Conservation (phyloP, 1,140 invertebrate species). For the Drosophila gunungcola region DNA sequence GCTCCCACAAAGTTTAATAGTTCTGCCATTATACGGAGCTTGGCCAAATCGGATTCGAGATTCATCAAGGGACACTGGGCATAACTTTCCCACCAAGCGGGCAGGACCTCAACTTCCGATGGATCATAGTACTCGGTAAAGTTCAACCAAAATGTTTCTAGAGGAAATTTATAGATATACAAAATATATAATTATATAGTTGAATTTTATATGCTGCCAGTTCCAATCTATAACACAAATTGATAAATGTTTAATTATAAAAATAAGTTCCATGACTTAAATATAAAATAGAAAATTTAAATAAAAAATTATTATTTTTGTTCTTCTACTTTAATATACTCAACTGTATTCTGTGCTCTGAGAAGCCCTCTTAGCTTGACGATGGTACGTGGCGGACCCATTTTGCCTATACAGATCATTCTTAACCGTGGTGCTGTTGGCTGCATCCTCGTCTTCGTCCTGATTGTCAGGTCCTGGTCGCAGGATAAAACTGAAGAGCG, state of each 20-base stretch:
- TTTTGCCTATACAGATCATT: slow-evolving; percentile 53
- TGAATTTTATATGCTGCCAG: too few relatives aligned
- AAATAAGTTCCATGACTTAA: too few relatives aligned
- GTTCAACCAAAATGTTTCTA: slow-evolving; percentile 83
- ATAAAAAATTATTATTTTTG: not conserved
- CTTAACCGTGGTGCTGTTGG: slow-evolving; percentile 47
- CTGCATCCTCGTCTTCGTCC: slow-evolving; percentile 70
- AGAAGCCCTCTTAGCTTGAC: slow-evolving; percentile 53
- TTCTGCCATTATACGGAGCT: slow-evolving; percentile 89
- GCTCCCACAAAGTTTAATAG: slow-evolving; percentile 90
- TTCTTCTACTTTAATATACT: not conserved
- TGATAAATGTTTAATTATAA: too few relatives aligned
- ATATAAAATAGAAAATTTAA: too few relatives aligned
- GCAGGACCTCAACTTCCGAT: slow-evolving; percentile 63
- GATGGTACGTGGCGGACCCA: slow-evolving; percentile 1
- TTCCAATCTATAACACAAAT: too few relatives aligned
- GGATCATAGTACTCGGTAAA: slow-evolving; percentile 83
- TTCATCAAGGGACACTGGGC: slow-evolving; percentile 83
- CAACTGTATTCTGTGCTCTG: slow-evolving; percentile 66
- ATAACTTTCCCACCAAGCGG: slow-evolving; percentile 83
- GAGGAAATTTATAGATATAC: not conserved
- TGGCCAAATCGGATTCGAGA: slow-evolving; percentile 77
- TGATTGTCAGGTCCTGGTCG: slow-evolving; percentile 89
- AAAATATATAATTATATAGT: not conserved
- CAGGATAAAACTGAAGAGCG: slow-evolving; percentile 93